phyloP scores from a whole-genome alignment of 2,113 vertebrate genomes.

The Limnothrissa miodon region DNA sequence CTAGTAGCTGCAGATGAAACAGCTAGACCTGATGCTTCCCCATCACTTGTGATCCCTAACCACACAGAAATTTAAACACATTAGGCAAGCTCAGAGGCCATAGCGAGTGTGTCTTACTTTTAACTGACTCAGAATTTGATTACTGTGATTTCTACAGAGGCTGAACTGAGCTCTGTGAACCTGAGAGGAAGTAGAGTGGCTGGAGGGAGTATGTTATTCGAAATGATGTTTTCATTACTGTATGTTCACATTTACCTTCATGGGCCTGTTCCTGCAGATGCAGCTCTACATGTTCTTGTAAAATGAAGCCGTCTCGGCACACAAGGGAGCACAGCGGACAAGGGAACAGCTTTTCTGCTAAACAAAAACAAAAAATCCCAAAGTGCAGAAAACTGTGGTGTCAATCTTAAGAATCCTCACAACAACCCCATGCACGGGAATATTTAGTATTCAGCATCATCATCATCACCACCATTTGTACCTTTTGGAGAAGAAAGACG shows the following conservation, averaged over 20 bases:
- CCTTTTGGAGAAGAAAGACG: slow-evolving; percentile 42
- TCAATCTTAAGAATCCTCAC: background rate
- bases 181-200: background rate
- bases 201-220: background rate
- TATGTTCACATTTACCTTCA: slow-evolving; percentile 45
- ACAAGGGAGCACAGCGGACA: slow-evolving; percentile 85
- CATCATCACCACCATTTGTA: slow-evolving; percentile 13
- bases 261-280: slow-evolving; percentile 58
- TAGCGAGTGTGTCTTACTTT: background rate
- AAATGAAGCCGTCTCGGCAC: slow-evolving; percentile 57
- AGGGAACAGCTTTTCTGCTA: slow-evolving; percentile 66
- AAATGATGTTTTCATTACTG: background rate
- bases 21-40: background rate
- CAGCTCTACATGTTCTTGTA: slow-evolving; percentile 72
- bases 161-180: no score
- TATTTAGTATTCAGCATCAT: background rate
- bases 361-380: slow-evolving; percentile 38
- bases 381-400: background rate
- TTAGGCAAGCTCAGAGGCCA: background rate
- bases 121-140: background rate
- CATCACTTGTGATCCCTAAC: background rate
- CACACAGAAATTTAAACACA: background rate
- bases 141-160: background rate
- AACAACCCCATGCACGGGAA: background rate
- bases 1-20: no score